These are phyloP conservation scores for Ptiloglossa arizonensis DNA, from an alignment of 1,140 invertebrate genomes.

Conservation along the genomic window DNA sequence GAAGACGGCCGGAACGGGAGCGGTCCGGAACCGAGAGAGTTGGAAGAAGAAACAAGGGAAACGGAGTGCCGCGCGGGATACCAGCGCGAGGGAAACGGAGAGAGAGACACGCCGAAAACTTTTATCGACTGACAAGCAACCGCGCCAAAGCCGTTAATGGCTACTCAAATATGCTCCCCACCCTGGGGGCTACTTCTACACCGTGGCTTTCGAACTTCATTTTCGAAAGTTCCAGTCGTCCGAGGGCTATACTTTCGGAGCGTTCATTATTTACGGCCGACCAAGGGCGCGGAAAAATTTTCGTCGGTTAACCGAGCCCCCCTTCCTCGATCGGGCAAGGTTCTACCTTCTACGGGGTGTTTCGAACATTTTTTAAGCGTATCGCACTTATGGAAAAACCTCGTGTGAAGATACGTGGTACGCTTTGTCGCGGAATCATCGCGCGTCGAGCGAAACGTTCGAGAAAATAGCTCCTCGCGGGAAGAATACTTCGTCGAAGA, in stretches of 20 bases:
- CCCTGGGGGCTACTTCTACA: conserved; percentile 43
- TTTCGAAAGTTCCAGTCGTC: conserved; percentile 68
- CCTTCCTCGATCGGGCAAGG: too few species aligned
- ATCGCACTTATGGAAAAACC: too few species aligned
- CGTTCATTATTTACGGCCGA: conserved; percentile 66
- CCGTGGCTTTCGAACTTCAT: conserved; percentile 72
- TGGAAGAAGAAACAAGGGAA: conserved; percentile 10
- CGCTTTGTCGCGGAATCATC: too few species aligned
- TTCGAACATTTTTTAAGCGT: too few species aligned
- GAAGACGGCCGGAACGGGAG: conserved; percentile 24
- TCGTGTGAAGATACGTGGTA: too few species aligned
- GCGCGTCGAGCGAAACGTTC: too few species aligned
- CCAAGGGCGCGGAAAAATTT: conserved; percentile 19
- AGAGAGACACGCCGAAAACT: conserved; percentile 57
- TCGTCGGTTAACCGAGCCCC: not conserved
- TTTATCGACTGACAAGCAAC: conserved; percentile 71
- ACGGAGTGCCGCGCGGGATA: conserved; percentile 14
- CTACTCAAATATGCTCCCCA: conserved; percentile 72
- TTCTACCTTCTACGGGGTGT: too few species aligned
- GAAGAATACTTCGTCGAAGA: too few species aligned
- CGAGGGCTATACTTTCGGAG: conserved; percentile 54
- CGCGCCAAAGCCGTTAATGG: conserved; percentile 73
- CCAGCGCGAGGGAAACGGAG: not conserved
- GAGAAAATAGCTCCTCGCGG: too few species aligned
- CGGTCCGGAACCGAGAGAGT: not conserved